Base-by-base conservation (phyloP, 2,888 invertebrate species). In the Argynnis bischoffii region DNA sequence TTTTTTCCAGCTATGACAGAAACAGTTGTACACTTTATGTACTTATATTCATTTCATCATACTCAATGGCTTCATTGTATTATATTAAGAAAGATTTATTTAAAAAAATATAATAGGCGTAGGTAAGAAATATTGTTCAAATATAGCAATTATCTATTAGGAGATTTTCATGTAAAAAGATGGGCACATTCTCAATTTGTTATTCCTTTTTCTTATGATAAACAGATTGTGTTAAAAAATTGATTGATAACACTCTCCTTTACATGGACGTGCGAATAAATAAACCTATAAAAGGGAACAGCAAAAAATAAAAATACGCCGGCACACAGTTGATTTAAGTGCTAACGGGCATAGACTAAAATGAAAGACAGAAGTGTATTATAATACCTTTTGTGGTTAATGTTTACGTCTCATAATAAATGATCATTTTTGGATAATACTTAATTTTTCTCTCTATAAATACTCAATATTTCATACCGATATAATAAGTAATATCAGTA, bases 231-330 rank as follows among this genome's bases (percentile, higher is more conserved):
- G 77, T 72, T 78, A 53, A 77, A 78, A 78, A 79, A 81, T 78
- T 75, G 79, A 78, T 73, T 70, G 76, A 76, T 72, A 73, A 71
- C 75, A 73, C 72, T 72, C 72, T 70, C 75, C 74, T 53, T 55
- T 67, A 72, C 66, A 76, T 72, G 74, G 51, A 61, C 75, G 77
- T 81, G 79, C 79, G 79, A 79, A 81, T 79, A 74, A 65, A 67
- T 55, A 65, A 51, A 61, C 61, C 65, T 65, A 61, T 73, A 69
- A 70, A 79, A 78, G 75, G 77, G 72, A 76, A n/a, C 15, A 75
- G 76, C 72, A 77, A 78, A 80, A 79, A 78, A 71, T 59, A 78
- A 80, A 79, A 78, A 70, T 59, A 64, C 50, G 18, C 55, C n/a
- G 56, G 60, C 51, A 61, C 69, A 61, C 69, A 69, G 65, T 61